Conservation (phyloP, 2,113 vertebrate species). For the Mionectes macconnelli region DNA sequence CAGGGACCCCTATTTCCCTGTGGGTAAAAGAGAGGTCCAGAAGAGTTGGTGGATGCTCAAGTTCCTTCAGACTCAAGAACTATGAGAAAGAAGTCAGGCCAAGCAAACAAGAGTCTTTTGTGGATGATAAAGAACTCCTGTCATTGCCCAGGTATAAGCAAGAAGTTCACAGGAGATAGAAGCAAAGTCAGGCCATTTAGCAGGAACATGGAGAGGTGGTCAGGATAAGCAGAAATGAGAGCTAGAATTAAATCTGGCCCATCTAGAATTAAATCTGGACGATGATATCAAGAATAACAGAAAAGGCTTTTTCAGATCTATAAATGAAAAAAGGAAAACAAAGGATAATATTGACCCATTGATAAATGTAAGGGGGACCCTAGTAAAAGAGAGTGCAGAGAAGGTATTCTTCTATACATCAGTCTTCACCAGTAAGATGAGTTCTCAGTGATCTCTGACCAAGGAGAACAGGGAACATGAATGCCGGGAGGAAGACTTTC, state of each 20-base stretch:
- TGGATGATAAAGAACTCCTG: not conserved
- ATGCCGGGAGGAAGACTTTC: not conserved
- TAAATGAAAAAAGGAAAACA: not conserved
- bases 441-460: not conserved
- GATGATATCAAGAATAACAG: not conserved
- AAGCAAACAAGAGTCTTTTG: not conserved
- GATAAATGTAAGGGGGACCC: not conserved
- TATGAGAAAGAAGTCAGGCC: not conserved
- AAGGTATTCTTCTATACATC: not conserved
- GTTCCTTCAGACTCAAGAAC: not conserved
- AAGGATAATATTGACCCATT: not conserved
- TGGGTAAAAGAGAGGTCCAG: no score
- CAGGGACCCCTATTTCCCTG: not conserved
- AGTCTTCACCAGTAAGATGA: not conserved
- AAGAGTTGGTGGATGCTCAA: not conserved
- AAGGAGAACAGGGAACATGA: not conserved
- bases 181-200: not conserved
- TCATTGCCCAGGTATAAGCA: not conserved
- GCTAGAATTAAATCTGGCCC: no score
- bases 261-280: not conserved
- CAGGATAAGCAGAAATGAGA: not conserved
- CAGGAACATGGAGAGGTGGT: not conserved
- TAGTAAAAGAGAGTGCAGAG: not conserved
- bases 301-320: not conserved
- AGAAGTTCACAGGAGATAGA: not conserved